Evolutionary conservation across 2,888 invertebrate genomes (phyloP), one percentile per base, ranked within the genome.

Genomic region (Leptopilina drosophilae): DNA sequence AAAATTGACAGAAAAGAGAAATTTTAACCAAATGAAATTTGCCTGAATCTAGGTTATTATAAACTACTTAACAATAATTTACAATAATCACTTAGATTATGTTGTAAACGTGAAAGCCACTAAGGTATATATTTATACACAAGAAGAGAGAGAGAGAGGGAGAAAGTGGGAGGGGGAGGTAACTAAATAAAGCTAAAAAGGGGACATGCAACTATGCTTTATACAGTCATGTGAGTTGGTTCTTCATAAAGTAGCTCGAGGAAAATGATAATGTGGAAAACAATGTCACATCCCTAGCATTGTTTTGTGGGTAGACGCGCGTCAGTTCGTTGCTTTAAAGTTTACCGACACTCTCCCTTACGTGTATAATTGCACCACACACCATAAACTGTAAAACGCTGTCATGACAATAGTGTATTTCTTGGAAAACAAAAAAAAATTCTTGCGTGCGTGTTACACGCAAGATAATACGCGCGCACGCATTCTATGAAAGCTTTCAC

Each of bases 361-460:
- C 49, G 49, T 49, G 77, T 82, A 82, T 82, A 77, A 80, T 81
- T 76, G 78, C 81, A 81, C 64, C 66, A 80, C 66, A 80, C 65
- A 8, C 42, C 42, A 42, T 42, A 56, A 4, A 77, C 77, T 69
- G 79, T 81, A 82, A 84, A 84, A 83, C 65, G 83, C 82, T 84
- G 83, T 82, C 82, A 81, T 83, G 84, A 80, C 81, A 85, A 83
- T 33, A 33, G 33, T 33, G 33, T 82, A 81, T 83, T 84, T 82
- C 82, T 81, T 79, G 81, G 82, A 82, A 84, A 84, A 84, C 9
- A 8, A 42, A 42, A 42, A 42, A 42, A 42, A 42, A 42, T 42
- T 42, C 42, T 42, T 49, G 49, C 49, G 49, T 49, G 49, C 49
- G 49, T 49, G 49, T 49, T 49, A 49, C 49, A 49, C 49, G 49